These are phyloP conservation scores for Ennomos erosarius DNA, from an alignment of 2,888 invertebrate species.

Conservation along the genomic window DNA sequence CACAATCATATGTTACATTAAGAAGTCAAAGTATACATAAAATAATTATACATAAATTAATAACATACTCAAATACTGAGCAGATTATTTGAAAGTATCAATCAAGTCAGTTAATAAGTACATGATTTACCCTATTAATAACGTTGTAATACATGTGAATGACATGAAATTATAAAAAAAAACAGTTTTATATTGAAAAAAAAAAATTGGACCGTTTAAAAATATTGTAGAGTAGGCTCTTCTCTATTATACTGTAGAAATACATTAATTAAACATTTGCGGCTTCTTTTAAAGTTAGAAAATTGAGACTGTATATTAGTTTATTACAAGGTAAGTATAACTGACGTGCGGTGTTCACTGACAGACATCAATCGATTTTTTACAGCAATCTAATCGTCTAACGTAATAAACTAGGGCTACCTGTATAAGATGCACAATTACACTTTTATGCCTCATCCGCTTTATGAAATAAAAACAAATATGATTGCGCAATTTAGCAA, in stretches of 20 bases:
- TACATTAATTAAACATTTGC: too few species aligned
- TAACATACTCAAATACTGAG: too few species aligned
- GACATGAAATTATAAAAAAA: too few species aligned
- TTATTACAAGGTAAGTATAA: conserved; percentile 3
- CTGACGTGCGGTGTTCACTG: conserved; percentile 8
- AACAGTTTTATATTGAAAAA: too few species aligned
- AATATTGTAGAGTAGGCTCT: too few species aligned
- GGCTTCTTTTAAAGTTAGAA: too few species aligned
- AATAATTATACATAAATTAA: too few species aligned
- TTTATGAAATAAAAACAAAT: conserved; percentile 25
- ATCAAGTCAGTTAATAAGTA: neutral
- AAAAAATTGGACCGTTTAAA: too few species aligned
- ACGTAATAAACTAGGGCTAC: conserved; percentile 30
- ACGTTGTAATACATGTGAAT: too few species aligned
- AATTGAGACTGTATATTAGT: neutral
- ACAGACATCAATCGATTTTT: conserved; percentile 24
- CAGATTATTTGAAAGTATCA: conserved; percentile 1
- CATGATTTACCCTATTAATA: conserved; percentile 1
- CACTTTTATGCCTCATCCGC: conserved; percentile 29
- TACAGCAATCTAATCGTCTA: conserved; percentile 26
- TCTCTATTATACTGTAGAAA: too few species aligned
- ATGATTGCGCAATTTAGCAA: conserved; percentile 26
- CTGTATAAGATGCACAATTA: conserved; percentile 33
- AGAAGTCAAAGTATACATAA: too few species aligned
- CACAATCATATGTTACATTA: too few species aligned